These are phyloP conservation scores for Lepilemur septentrionalis DNA, from an alignment of 2,797 vertebrate genomes.

Conservation along the genomic window DNA sequence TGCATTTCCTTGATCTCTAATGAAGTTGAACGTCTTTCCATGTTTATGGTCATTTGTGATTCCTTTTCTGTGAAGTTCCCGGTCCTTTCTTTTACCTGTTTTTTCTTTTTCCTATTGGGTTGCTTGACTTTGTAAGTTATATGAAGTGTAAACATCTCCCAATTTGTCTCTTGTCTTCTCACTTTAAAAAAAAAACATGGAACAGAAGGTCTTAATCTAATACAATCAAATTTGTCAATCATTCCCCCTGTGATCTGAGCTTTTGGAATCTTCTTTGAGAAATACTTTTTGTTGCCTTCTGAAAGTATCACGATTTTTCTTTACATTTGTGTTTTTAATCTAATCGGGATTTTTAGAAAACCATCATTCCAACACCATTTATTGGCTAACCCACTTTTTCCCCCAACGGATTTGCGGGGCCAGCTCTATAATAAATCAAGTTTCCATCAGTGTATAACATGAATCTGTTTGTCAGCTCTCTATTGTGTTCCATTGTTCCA, in stretches of 20 bases:
- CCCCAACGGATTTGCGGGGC: background rate
- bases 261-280: background rate
- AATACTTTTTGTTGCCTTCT: background rate
- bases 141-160: background rate
- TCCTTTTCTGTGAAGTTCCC: background rate
- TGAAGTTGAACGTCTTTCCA: background rate
- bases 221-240: background rate
- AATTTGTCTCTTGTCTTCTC: background rate
- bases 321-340: background rate
- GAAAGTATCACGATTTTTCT: background rate
- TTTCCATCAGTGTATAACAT: background rate
- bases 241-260: background rate
- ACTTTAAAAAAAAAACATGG: background rate
- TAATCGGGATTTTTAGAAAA: background rate
- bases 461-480: background rate
- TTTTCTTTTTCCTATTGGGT: background rate
- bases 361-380: background rate
- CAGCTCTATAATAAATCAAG: background rate
- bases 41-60: background rate
- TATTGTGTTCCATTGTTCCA: background rate
- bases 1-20: background rate
- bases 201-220: background rate
- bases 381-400: background rate
- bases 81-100: background rate
- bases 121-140: background rate